Evolutionary conservation across 1,140 invertebrate species (phyloP).

Genomic region (Heliconius nattereri): DNA sequence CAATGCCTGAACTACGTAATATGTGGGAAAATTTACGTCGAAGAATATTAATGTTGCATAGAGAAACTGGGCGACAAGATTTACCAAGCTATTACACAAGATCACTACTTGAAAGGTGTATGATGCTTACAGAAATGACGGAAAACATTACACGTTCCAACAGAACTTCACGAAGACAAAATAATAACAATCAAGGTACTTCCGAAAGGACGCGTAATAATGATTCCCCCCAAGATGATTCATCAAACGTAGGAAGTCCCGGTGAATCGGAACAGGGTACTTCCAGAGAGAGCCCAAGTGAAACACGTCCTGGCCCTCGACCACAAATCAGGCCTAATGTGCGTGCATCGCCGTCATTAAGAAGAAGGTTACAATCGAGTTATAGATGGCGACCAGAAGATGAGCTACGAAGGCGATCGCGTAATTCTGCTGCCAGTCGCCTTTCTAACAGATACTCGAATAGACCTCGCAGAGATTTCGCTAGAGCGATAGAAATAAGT

Average conservation of each 20-base stretch:
- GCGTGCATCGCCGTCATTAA: constrained; percentile 52
- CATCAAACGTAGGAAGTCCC: constrained; percentile 26
- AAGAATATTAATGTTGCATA: constrained; percentile 82
- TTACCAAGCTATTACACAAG: constrained; percentile 67
- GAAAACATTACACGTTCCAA: constrained; percentile 50
- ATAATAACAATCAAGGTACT: constrained; percentile 21
- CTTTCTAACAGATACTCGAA: constrained; percentile 54
- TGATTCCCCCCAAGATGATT: constrained; percentile 36
- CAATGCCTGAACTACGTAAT: constrained; percentile 83
- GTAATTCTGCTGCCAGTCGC: constrained; percentile 54
- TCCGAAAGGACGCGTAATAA: constrained; percentile 30
- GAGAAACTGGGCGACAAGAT: constrained; percentile 68
- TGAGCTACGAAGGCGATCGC: constrained; percentile 56
- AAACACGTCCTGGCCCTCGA: constrained; percentile 37
- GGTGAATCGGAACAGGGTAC: constrained; percentile 35
- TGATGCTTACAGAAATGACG: constrained; percentile 66
- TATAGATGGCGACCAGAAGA: constrained; percentile 65
- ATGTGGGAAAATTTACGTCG: constrained; percentile 85
- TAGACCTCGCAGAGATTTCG: constrained; percentile 59
- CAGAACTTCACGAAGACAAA: constrained; percentile 44
- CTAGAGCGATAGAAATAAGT: constrained; percentile 68
- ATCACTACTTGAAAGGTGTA: constrained; percentile 69
- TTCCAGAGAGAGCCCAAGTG: constrained; percentile 45
- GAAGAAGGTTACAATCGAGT: constrained; percentile 57
- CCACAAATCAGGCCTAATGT: constrained; percentile 48